Base-by-base conservation (phyloP, 1,140 invertebrate genomes). In the Nasonia vitripennis region DNA sequence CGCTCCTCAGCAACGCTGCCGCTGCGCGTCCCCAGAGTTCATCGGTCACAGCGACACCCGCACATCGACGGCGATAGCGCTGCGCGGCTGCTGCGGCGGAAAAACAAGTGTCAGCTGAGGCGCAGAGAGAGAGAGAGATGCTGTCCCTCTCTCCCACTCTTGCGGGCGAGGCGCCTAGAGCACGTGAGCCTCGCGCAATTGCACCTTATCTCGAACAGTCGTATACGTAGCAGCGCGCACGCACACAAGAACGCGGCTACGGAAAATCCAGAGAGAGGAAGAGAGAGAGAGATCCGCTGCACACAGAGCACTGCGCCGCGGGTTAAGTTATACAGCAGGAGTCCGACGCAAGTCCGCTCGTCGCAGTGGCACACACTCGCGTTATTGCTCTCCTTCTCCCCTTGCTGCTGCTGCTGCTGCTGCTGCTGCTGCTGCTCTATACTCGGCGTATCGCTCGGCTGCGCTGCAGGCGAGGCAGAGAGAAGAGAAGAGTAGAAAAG, bases 291-390 rank as follows among this genome's bases (percentile, higher is more conserved):
- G 27, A 27, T 27, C 27, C 27, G 27, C 27, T 27, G 27, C 27
- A 27, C 27, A 27, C 27, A 27, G 27, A 27, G 27, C 27, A 27
- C 27, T 27, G 27, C 27, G 27, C 27, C 27, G 27, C 27, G 27
- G 27, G 27, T 27, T 2, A 2, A 27, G 27, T 27, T 27, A 27
- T 27, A 27, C 1, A 27, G 27, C 0, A 1, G 1, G 27, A 27
- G 27, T 27, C 27, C 27, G 27, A 27, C 27, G 27, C 27, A 27
- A 27, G 27, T 27, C 27, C 27, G 27, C 27, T 27, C 27, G 27
- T 27, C 27, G 27, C 27, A 27, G 27, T 27, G 1, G 14, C 55
- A 51, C 80, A 74, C 70, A 45, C 79, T 81, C 79, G 79, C 68
- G 68, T 27, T 31, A n/a, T 41, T 0, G 62, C 34, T 70, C 23